Evolutionary conservation across 2,113 vertebrate species (phyloP), one percentile per base, ranked within the genome.

Genomic region (Zosterops hypoxanthus): DNA sequence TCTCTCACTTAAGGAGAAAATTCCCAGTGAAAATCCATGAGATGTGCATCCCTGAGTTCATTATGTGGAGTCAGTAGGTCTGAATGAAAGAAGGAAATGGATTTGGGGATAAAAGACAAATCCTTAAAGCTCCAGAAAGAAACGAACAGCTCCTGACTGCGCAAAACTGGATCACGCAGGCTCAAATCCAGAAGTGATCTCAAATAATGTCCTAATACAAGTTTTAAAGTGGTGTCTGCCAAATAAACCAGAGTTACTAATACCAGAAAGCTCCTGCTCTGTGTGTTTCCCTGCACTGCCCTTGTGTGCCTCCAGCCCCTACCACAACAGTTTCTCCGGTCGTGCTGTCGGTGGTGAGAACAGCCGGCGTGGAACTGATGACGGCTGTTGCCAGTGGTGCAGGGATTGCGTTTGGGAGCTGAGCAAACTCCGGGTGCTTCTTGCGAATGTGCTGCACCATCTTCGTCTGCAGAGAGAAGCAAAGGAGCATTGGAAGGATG

Each of bases 391-490:
- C 97, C 97, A 99, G 86, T 0, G 99, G 99, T 0, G 99, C 66
- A 3, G 98, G 99, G 42, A 99, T 98, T 4, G 98, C 93, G 91
- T 98, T 99, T 0, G 98, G 98, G 10, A 99, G 97, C 96, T 99
- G 99, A 26, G 99, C 98, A 33, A 98, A 98, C 94, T 99, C 99
- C 0, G 99, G 99, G 92, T 99, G 99, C 92, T 99, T 99, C 97
- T 99, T 99, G 80, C 99, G 98, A 94, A 99, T 99, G 96, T 99
- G 99, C 46, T 99, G 99, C 18, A 99, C 99, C 99, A 99, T 99
- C 96, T 99, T 99, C 0, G 99, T 99, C 99, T 99, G 86, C 41
- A 75, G 39, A 65, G 60, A 76, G 55, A 68, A 29, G 34, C 41
- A 88, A 66, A 78, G 64, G 23, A 55, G 14, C 3, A 2, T 86